These are phyloP conservation scores for Hippocampus barbouri DNA, from an alignment of 2,113 vertebrate species.

Conservation along the genomic window DNA sequence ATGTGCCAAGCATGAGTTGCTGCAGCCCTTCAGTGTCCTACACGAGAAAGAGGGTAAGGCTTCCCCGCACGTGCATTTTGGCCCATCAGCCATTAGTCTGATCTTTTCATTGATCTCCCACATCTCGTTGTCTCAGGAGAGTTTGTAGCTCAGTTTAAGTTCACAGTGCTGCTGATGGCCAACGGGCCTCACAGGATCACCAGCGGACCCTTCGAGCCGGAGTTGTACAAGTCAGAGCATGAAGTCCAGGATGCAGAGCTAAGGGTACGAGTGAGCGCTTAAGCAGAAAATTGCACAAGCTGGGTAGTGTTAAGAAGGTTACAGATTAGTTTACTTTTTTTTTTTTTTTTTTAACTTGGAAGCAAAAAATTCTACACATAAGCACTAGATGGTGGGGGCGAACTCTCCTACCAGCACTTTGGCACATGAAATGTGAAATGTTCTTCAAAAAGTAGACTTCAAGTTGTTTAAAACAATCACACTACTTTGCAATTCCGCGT, in stretches of 20 bases:
- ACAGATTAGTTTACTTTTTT: no score
- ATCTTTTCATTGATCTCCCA: not conserved
- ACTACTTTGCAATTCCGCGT: not conserved
- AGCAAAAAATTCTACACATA: no score
- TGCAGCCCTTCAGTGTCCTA: constrained; percentile 92
- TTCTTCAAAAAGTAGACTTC: not conserved
- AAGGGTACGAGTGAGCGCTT: constrained; percentile 72
- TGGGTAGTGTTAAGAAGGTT: not conserved
- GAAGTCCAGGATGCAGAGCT: constrained; percentile 92
- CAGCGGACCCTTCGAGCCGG: constrained; percentile 81
- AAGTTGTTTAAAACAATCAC: no score
- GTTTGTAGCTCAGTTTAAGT: constrained; percentile 94
- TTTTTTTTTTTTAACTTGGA: not conserved
- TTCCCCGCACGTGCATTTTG: not conserved
- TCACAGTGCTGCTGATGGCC: constrained; percentile 95
- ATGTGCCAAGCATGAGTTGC: constrained; percentile 92
- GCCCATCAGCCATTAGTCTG: not conserved
- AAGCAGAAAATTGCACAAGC: not conserved
- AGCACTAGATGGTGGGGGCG: no score
- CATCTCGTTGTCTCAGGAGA: constrained; percentile 73
- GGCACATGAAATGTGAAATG: no score
- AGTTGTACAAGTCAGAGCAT: constrained; percentile 88
- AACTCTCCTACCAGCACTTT: no score
- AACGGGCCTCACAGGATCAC: constrained; percentile 96
- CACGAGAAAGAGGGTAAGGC: constrained; percentile 93